Evolutionary conservation across 2,797 vertebrate genomes (phyloP).

Genomic region (Borostomias antarcticus): DNA sequence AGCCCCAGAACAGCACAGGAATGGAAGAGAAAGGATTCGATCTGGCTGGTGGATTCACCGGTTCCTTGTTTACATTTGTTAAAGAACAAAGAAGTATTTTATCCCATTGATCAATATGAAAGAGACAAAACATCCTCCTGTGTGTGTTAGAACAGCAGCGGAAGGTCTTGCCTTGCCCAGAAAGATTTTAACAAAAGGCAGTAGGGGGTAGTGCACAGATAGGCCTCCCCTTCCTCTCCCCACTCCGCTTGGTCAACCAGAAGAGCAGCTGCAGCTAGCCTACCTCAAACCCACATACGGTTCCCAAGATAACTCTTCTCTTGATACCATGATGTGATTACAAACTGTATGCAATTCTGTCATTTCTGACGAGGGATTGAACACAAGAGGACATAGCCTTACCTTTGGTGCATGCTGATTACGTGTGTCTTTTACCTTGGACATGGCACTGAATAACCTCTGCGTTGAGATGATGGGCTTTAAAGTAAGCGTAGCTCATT

Average conservation of each 20-base stretch:
- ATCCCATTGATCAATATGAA: too few relatives aligned
- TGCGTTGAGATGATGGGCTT: slow-evolving; percentile 23
- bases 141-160: too few relatives aligned
- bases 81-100: too few relatives aligned
- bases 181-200: too few relatives aligned
- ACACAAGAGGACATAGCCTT: slow-evolving; percentile 5
- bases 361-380: background rate
- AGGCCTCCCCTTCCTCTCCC: slow-evolving; percentile 40
- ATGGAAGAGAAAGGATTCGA: too few relatives aligned
- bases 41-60: too few relatives aligned
- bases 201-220: slow-evolving; percentile 41
- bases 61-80: too few relatives aligned
- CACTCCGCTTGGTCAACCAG: background rate
- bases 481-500: slow-evolving; percentile 33
- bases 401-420: slow-evolving; percentile 10
- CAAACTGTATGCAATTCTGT: background rate
- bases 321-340: slow-evolving; percentile 29
- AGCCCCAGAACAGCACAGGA: too few relatives aligned
- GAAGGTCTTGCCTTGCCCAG: too few relatives aligned
- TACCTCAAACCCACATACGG: background rate
- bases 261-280: slow-evolving; percentile 1
- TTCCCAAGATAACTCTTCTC: slow-evolving; percentile 3
- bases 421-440: slow-evolving; percentile 1
- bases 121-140: too few relatives aligned
- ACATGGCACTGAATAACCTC: slow-evolving; percentile 12